These are phyloP conservation scores for Cervus canadensis DNA, from an alignment of 2,113 vertebrate genomes.

Conservation along the genomic window DNA sequence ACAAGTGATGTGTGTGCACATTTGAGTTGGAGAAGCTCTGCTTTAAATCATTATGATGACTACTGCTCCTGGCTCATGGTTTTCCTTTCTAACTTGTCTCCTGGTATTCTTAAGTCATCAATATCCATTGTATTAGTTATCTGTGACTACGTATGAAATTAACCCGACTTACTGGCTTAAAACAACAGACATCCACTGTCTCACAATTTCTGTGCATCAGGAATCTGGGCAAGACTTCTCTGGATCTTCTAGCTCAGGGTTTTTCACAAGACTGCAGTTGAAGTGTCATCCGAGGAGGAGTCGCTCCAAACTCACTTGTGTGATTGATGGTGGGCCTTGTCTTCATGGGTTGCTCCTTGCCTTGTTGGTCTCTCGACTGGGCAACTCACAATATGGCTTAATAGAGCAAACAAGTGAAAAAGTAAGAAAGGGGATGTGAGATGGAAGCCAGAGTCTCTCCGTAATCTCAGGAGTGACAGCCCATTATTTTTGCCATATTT, in stretches of 20 bases:
- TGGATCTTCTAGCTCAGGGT: background rate
- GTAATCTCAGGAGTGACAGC: background rate
- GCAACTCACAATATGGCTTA: background rate
- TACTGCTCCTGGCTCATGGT: background rate
- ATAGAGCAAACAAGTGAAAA: background rate
- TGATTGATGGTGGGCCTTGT: background rate
- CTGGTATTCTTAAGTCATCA: background rate
- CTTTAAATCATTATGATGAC: background rate
- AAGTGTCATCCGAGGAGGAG: background rate
- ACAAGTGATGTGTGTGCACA: background rate
- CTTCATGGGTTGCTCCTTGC: background rate
- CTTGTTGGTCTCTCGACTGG: background rate
- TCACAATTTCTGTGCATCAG: background rate
- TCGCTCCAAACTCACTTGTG: background rate
- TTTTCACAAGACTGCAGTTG: background rate
- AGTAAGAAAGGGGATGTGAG: background rate
- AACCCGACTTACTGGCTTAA: background rate
- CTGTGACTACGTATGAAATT: background rate
- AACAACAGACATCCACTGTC: background rate
- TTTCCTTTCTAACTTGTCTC: background rate
- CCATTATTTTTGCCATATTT: background rate
- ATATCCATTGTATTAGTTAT: background rate
- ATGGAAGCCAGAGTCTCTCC: background rate
- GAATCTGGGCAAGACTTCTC: background rate
- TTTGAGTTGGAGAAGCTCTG: background rate